Base-by-base conservation (phyloP, 1,140 invertebrate species). In the Pentalonia nigronervosa region DNA sequence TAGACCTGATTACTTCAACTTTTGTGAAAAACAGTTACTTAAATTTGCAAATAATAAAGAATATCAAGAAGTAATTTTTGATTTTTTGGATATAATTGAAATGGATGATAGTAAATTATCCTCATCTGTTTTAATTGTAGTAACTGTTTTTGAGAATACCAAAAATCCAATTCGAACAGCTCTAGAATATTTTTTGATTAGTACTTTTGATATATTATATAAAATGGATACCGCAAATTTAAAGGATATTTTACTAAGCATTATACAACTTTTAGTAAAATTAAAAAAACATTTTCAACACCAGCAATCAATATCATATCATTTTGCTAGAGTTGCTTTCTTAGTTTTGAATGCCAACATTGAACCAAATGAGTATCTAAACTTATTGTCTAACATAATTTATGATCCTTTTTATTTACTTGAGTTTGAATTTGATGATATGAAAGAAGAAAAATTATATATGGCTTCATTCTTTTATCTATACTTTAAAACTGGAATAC, bases 401-500 rank as follows among this genome's bases (percentile, higher is more conserved):
- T 23, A 30, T 41, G 91, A 93, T 56, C 91, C 91, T n/a, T 93
- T 86, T 56, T 41, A 34, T 86, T 86, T 93, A 53, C 81, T 93
- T 30, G 91, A 93, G n/a, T 30, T 30, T 41, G 91, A 93, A 86
- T 86, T 86, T 84, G 81, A 93, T 50, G 47, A 93, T 56, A 25
- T 86, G 56, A 50, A n/a, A 7, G 25, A 93, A 53, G 81, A 93
- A 53, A 8, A 9, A 86, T 8, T 48, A 9, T 45, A n/a, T 23
- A 7, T 56, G n/a, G 91, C 91, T 56, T 93, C 91, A 56, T 93
- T 93, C n/a, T 93, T 56, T 67, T 86, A 86, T 93, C 23, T 93
- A n/a, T 93, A 86, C 34, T 86, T 86, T 8, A 84, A 53, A 53
- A 86, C 76, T 84, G 91, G 21, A n/a, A 56, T 21, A 0, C 11